Percentiles rank a stretch among this genome's conserved stretches.
phyloP scores from a whole-genome alignment of 2,888 invertebrate genomes.

The Erpobdella octoculata region DNA sequence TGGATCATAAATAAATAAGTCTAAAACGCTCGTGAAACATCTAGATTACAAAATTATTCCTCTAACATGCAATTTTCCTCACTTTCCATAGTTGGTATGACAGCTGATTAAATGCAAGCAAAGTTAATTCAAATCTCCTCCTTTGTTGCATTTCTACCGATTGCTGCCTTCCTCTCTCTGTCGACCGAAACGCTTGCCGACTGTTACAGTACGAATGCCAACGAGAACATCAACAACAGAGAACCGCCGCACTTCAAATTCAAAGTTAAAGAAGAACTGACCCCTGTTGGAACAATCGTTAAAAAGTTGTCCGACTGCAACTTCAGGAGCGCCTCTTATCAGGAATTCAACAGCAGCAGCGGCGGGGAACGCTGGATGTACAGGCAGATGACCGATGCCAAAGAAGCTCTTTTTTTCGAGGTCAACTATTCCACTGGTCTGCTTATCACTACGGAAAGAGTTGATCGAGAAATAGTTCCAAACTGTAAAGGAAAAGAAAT shows the following conservation, averaged over 20 bases:
- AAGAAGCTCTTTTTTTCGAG: conserved; percentile 2
- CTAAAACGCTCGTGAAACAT: too few relatives aligned
- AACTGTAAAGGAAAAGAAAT: background rate
- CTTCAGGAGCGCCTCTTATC: background rate
- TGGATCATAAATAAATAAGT: too few relatives aligned
- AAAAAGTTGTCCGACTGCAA: conserved; percentile 6
- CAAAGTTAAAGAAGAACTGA: conserved; percentile 14
- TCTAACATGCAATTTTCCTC: too few relatives aligned
- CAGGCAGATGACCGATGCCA: background rate
- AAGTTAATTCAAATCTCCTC: too few relatives aligned
- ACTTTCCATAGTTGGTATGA: too few relatives aligned
- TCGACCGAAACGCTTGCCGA: too few relatives aligned
- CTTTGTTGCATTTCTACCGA: too few relatives aligned
- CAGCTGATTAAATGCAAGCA: too few relatives aligned
- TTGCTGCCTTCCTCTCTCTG: too few relatives aligned
- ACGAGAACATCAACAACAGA: too few relatives aligned
- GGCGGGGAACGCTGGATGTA: background rate
- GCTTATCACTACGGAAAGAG: background rate
- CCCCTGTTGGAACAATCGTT: conserved; percentile 1
- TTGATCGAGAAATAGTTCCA: background rate
- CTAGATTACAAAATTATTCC: too few relatives aligned
- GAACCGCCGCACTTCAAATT: conserved; percentile 15
- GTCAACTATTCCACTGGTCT: background rate
- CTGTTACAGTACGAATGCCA: too few relatives aligned
- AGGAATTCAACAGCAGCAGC: background rate